phyloP scores from a whole-genome alignment of 2,113 vertebrate species.

The Oreochromis niloticus region DNA sequence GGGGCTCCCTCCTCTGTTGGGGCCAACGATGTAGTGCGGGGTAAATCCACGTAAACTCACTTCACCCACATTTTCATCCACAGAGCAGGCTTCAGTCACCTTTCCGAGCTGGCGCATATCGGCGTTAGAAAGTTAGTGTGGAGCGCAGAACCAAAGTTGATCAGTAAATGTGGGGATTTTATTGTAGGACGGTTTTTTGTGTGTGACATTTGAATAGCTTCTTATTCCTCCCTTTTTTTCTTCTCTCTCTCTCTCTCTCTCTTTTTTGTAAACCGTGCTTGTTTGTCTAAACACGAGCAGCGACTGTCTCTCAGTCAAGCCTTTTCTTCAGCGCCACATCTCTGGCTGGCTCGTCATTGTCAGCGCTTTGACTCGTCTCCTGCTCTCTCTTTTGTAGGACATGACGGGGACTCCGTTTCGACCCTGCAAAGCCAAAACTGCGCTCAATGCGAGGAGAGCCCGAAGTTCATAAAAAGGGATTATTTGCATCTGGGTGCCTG shows the following conservation, averaged over 20 bases:
- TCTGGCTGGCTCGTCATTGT: constrained; percentile 52
- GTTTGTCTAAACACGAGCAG: constrained; percentile 28
- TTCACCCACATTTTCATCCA: not conserved
- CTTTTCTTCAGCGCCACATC: constrained; percentile 27
- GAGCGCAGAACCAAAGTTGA: not conserved
- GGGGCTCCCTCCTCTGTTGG: not conserved
- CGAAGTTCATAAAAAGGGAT: constrained; percentile 75
- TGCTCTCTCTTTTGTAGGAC: constrained; percentile 69
- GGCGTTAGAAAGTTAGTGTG: not conserved
- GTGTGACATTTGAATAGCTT: not conserved
- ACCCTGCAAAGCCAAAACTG: constrained; percentile 61
- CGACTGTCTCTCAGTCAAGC: constrained; percentile 17
- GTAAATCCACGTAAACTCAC: constrained; percentile 26
- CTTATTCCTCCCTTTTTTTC: not conserved
- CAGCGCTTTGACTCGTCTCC: constrained; percentile 57
- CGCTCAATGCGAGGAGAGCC: constrained; percentile 66
- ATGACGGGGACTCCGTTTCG: constrained; percentile 71
- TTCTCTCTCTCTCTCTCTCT: not conserved
- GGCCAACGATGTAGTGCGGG: not conserved
- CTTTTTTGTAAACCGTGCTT: not conserved
- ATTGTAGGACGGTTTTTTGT: not conserved
- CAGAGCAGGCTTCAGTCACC: not conserved
- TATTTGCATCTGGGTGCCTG: constrained; percentile 72
- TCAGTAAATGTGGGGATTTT: not conserved
- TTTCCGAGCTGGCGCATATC: not conserved